Evolutionary conservation across 2,113 vertebrate species (phyloP), one percentile per base, ranked within the genome.

Genomic region (Orthonyx spaldingii): DNA sequence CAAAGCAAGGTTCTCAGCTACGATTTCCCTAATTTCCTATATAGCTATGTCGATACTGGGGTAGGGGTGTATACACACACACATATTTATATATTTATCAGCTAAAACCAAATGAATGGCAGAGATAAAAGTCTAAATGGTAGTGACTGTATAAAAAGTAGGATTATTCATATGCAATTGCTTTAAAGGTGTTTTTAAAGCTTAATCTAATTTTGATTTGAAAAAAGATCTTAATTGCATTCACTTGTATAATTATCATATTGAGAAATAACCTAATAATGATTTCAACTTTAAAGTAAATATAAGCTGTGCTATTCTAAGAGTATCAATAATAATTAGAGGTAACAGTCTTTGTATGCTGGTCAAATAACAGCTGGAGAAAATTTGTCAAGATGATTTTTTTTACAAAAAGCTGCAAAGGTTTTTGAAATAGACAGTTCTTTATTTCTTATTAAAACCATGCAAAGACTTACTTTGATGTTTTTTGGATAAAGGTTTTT

Each of bases 51-150:
- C 3, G 6, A 6, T 47, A 11, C 11, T 2, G 6, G n/a, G 30
- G 11, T 16, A 8, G 11, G 4, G 1, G 4, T 9, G 3, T 18
- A 16, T 57, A 33, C 16, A 15, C 9, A n/a, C 2, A 11, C 0
- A 27, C 42, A 8, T 11, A 27, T 74, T 78, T 30, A 33, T n/a
- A 15, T 53, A 28, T 72, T 53, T 6, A 28, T 50, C 56, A 68
- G 10, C 44, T 24, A 52, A 84, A 65, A 41, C 3, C 4, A n/a
- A 61, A 61, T 14, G 59, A 78, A 66, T 33, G 22, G 11, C n/a
- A 63, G 30, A 61, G 13, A 10, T 49, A 6, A 47, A 47, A 80
- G 41, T 85, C 46, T 68, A 71, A 87, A 33, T 44, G 70, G 39
- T 55, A 19, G 10, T 18, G 30, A 8, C 20, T 59, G 4, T 44